These are phyloP conservation scores for Pampusana beccarii DNA, from an alignment of 2,113 vertebrate genomes.

Conservation along the genomic window DNA sequence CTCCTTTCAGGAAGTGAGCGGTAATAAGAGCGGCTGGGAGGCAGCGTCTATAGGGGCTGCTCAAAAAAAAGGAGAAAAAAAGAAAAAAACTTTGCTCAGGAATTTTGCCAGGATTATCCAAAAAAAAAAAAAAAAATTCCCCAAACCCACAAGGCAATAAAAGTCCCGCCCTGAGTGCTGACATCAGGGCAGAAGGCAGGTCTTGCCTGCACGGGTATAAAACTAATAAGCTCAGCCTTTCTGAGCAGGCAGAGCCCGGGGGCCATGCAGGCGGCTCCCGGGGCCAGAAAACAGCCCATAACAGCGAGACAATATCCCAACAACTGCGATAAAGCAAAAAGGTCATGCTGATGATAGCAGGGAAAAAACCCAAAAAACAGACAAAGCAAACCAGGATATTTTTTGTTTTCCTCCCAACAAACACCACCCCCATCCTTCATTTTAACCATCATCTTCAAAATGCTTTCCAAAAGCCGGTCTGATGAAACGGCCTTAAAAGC, in stretches of 20 bases:
- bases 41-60: constrained; percentile 63
- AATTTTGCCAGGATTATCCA: constrained; percentile 59
- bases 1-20: constrained; percentile 75
- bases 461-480: neutral
- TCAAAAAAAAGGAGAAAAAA: neutral
- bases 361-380: neutral
- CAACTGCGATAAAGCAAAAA: neutral
- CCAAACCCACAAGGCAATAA: constrained; percentile 53
- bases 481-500: neutral
- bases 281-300: neutral
- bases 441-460: neutral
- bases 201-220: constrained; percentile 30
- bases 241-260: neutral
- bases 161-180: constrained; percentile 72
- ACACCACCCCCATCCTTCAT: neutral
- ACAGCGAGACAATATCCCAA: too few species aligned
- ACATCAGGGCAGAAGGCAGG: constrained; percentile 70
- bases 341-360: neutral
- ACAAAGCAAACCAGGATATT: neutral
- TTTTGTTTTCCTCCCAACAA: accelerated
- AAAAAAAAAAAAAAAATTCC: constrained; percentile 1
- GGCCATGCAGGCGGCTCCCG: neutral
- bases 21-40: constrained; percentile 64
- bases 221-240: neutral
- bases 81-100: constrained; percentile 26